These are phyloP conservation scores for Sebastes itinus DNA, from an alignment of 2,797 vertebrate genomes.

Conservation along the genomic window DNA sequence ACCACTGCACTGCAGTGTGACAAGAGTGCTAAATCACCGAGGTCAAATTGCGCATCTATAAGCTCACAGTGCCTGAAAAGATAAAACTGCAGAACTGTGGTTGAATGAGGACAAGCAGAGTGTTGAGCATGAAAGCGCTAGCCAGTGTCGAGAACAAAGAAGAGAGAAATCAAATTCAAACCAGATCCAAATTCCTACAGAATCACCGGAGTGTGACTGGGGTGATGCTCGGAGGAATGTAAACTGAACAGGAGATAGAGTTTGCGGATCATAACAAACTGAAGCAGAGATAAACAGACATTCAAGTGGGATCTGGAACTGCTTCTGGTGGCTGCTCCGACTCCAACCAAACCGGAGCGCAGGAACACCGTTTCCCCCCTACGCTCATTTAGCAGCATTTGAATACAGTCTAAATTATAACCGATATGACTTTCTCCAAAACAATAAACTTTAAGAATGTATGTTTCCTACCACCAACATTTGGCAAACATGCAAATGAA, in stretches of 20 bases:
- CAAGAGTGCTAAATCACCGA: not conserved
- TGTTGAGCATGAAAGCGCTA: not conserved
- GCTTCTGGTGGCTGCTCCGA: slow-evolving; percentile 52
- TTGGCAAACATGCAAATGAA: not conserved
- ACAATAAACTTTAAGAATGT: not conserved
- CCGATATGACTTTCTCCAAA: slow-evolving; percentile 7
- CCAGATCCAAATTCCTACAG: slow-evolving; percentile 45
- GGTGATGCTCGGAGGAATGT: slow-evolving; percentile 69
- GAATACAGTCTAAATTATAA: not conserved
- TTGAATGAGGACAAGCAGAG: not conserved
- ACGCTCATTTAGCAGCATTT: slow-evolving; percentile 13
- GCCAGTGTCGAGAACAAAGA: slow-evolving; percentile 13
- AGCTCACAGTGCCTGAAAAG: not conserved
- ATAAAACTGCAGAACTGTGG: not conserved
- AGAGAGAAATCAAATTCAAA: slow-evolving; percentile 58
- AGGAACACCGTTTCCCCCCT: slow-evolving; percentile 32
- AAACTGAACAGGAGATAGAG: slow-evolving; percentile 67
- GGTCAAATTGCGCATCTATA: not conserved
- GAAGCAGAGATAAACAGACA: slow-evolving; percentile 69
- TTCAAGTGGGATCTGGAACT: slow-evolving; percentile 59
- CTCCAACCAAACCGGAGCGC: slow-evolving; percentile 28
- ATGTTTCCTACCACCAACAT: slow-evolving; percentile 1
- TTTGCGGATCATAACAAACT: slow-evolving; percentile 68
- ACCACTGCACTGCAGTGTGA: not conserved
- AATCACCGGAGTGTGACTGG: slow-evolving; percentile 44